Evolutionary conservation across 2,113 vertebrate species (phyloP).

Genomic region (Siphamia tubifer): DNA sequence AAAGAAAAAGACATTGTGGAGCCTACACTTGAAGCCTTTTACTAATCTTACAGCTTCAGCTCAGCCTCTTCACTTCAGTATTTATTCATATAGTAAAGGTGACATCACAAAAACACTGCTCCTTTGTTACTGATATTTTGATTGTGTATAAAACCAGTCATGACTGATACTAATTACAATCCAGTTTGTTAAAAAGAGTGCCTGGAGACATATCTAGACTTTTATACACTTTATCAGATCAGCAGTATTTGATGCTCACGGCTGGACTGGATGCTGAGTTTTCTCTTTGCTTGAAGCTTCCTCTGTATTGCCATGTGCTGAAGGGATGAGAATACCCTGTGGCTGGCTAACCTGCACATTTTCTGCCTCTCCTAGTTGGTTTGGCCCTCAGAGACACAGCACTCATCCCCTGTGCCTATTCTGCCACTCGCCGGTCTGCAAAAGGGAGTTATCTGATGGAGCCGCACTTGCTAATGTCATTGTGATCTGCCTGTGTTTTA

Average conservation of each 20-base stretch:
- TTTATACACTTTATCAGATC: conserved; percentile 55
- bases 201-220: conserved; percentile 29
- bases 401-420: conserved; percentile 12
- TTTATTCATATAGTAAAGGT: background rate
- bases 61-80: background rate
- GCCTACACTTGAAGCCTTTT: background rate
- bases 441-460: background rate
- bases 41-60: background rate
- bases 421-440: conserved; percentile 12
- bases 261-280: conserved; percentile 65
- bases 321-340: conserved; percentile 29
- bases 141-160: conserved; percentile 20
- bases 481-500: conserved; percentile 11
- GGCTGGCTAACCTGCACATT: conserved; percentile 50
- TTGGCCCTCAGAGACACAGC: conserved; percentile 22
- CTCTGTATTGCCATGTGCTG: conserved; percentile 40
- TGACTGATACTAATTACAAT: conserved; percentile 19
- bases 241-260: conserved; percentile 61
- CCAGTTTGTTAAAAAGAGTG: conserved; percentile 36
- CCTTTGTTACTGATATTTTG: too few species aligned
- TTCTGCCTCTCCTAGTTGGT: conserved; percentile 11
- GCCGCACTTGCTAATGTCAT: background rate
- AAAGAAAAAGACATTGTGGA: conserved; percentile 25
- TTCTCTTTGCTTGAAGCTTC: conserved; percentile 59
- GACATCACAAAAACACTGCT: background rate